A percentile compares a stretch with the other conserved stretches of the same genome.
Conservation (phyloP, 2,113 vertebrate species). For the Donacobius atricapilla region DNA sequence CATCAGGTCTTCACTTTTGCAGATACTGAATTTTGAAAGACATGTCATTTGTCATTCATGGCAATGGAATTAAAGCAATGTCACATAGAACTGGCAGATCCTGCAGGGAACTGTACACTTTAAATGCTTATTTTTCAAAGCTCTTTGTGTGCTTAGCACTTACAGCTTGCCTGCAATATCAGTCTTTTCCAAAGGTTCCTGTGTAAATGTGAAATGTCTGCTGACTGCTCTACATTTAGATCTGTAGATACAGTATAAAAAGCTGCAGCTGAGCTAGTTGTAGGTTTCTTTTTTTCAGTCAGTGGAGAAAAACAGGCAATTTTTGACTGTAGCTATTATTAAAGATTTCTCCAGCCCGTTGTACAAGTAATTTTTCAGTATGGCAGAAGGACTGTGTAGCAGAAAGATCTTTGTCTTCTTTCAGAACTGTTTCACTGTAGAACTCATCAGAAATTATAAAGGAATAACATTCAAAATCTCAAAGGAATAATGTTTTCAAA, state of each 20-base stretch:
- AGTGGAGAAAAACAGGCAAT: neutral
- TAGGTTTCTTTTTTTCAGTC: neutral
- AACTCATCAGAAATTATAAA: neutral
- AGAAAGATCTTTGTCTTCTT: neutral
- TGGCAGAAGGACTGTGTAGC: neutral
- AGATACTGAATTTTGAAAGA: neutral
- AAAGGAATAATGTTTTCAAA: neutral
- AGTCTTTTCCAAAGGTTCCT: neutral
- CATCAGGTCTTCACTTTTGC: neutral
- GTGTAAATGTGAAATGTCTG: neutral
- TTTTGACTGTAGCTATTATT: neutral
- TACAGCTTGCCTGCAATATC: neutral
- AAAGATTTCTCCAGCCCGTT: neutral
- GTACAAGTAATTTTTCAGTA: neutral
- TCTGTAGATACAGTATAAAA: neutral
- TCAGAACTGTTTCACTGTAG: neutral
- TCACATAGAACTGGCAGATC: neutral
- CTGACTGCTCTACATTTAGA: neutral
- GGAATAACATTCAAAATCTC: neutral
- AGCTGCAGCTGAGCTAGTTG: neutral
- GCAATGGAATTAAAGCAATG: neutral
- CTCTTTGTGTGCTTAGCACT: neutral
- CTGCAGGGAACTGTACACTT: neutral
- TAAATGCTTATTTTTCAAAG: neutral
- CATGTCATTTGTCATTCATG: neutral